Conservation (phyloP, 1,140 invertebrate species). For the Solenopsis invicta region DNA sequence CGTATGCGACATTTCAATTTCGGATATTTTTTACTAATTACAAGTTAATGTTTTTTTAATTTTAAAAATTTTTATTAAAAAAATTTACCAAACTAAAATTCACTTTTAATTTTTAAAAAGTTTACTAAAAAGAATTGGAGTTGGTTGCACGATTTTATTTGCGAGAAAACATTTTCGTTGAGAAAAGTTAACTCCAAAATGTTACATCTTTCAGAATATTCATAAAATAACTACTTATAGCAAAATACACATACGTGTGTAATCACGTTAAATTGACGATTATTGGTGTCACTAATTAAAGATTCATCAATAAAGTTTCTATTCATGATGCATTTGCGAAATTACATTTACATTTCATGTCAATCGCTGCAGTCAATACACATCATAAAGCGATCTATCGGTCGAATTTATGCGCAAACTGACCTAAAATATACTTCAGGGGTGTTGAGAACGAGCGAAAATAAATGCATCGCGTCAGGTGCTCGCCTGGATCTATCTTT, state of each 20-base stretch:
- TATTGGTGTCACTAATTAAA: not conserved
- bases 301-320: not conserved
- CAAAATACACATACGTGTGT: not conserved
- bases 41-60: not conserved
- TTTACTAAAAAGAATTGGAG: not conserved
- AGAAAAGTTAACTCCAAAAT: not conserved
- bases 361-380: not conserved
- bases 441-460: constrained; percentile 31
- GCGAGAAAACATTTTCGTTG: not conserved
- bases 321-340: not conserved
- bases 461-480: constrained; percentile 41
- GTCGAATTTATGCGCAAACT: constrained; percentile 17
- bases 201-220: not conserved
- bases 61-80: not conserved
- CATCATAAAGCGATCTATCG: not conserved
- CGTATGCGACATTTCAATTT: not conserved
- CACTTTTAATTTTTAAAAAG: not conserved
- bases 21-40: constrained; percentile 3
- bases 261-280: not conserved
- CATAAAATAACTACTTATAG: not conserved
- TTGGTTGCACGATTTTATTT: not conserved
- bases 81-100: no score
- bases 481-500: constrained; percentile 56
- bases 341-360: constrained; percentile 21
- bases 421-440: constrained; percentile 20